A percentile compares a stretch with the other conserved stretches of the same genome.
These are phyloP conservation scores for Lethenteron camtschaticum DNA, from an alignment of 2,113 vertebrate genomes.

Conservation along the genomic window DNA sequence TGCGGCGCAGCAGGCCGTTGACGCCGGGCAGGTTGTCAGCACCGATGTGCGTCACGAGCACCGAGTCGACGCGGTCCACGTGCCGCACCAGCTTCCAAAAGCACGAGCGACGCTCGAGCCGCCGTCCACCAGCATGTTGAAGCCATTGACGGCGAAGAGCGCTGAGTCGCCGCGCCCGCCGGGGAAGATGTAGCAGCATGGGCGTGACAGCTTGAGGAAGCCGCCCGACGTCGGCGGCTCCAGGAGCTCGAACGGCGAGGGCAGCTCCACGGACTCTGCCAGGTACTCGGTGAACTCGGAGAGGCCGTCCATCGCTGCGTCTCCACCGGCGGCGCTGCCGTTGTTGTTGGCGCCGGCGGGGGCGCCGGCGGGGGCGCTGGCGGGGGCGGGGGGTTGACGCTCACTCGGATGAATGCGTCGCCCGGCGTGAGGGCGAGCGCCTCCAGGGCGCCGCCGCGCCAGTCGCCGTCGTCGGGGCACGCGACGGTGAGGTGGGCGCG, in stretches of 20 bases:
- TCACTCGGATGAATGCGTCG: no score
- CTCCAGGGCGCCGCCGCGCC: slow-evolving; percentile 27
- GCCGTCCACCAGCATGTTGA: slow-evolving; percentile 87
- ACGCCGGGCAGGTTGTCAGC: slow-evolving; percentile 89
- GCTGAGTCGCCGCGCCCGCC: slow-evolving; percentile 87
- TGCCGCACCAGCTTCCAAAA: slow-evolving; percentile 97
- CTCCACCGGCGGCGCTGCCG: slow-evolving; percentile 41
- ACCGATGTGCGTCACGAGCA: slow-evolving; percentile 85
- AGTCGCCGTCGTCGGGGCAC: slow-evolving; percentile 59
- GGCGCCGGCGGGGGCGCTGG: neutral
- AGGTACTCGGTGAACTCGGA: slow-evolving; percentile 77
- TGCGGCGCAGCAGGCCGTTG: slow-evolving; percentile 82
- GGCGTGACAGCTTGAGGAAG: slow-evolving; percentile 87
- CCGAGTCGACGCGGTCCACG: slow-evolving; percentile 76
- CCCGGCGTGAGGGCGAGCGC: no score
- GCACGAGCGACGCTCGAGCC: slow-evolving; percentile 75
- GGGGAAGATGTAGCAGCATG: slow-evolving; percentile 96
- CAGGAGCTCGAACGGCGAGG: slow-evolving; percentile 76
- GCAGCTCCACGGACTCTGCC: slow-evolving; percentile 74
- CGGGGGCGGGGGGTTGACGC: neutral
- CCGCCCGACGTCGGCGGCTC: slow-evolving; percentile 92
- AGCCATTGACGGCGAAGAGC: slow-evolving; percentile 86
- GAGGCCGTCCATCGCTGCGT: slow-evolving; percentile 73
- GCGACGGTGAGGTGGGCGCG: slow-evolving; percentile 55
- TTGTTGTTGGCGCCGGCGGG: no score